Evolutionary conservation across 2,797 vertebrate genomes (phyloP), one percentile per base, ranked within the genome.

Genomic region (Sparus aurata): DNA sequence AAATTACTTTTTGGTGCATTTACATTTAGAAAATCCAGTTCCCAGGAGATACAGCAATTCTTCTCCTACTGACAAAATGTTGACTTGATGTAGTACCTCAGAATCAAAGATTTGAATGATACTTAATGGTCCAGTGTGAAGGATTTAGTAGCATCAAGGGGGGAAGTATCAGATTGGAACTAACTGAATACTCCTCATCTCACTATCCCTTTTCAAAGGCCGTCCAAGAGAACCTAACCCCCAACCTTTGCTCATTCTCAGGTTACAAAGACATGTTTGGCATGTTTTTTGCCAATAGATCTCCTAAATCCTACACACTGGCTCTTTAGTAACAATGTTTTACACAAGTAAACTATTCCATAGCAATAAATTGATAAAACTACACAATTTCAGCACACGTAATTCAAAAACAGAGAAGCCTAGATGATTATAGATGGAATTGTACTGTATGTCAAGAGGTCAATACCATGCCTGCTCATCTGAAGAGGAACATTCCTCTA

Each of bases 401-500:
- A n/a, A 16, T 17, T 30, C 4, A 45, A 52, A 62, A 53, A 69
- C 20, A 65, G 1, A 10, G 13, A 60, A 49, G 53, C 20, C 25
- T 7, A 18, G 22, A 45, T 9, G 1, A 52, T 75, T 25, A 69
- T 27, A 55, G 25, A 41, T 59, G 10, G 16, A 22, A 20, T 63
- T 16, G 3, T 25, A 25, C 47, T 27, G 12, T 34, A n/a, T 58
- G 58, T 68, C 62, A 46, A 53, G 49, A 52, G 38, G 23, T 23
- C 70, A 61, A 66, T 45, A 43, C n/a, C 15, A 49, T 38, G 49
- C 30, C 25, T 66, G 30, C 18, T 55, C 41, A 67, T 25, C 30
- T 1, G 17, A 22, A 69, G 66, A 59, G 10, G 20, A 69, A 66
- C 59, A 41, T 64, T 55, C 23, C 77, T 64, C 45, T 41, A 15